Base-by-base conservation (phyloP, 1,140 invertebrate genomes). In the Halictus rubicundus region DNA sequence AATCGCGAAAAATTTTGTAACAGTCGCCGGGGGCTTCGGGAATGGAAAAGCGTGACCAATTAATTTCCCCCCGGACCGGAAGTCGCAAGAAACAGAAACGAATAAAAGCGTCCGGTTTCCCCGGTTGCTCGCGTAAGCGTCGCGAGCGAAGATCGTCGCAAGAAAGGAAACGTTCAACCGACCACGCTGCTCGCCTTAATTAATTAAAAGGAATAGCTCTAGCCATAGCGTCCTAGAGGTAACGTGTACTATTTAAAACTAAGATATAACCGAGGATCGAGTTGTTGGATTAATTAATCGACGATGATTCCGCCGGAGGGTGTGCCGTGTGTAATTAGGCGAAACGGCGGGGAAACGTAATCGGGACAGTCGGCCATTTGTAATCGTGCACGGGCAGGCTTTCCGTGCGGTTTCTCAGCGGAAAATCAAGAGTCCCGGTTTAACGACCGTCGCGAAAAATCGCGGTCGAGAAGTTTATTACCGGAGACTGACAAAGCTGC, bases 151-250 rank as follows among this genome's bases (percentile, higher is more conserved):
- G 80, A 86, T 86, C 84, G 84, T 74, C 75, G 59, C 49, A 72
- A 19, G 42, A 42, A 70, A 76, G 52, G 59, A 54, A 68, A 85
- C 71, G 66, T 85, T 85, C 82, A 84, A 87, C 80, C 83, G 83
- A 88, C 86, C 86, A 87, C 85, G 86, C 77, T 87, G 81, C 83
- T 88, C 86, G 86, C 86, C 86, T 88, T 88, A 87, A 87, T 83
- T 80, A 87, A 87, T 87, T 87, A 86, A 87, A 57, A 78, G 78
- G 71, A 84, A 84, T 87, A 87, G 81, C 70, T 78, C 76, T 86
- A 86, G 84, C 42, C 74, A 49, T 87, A 86, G 74, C 77, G 75
- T 86, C 75, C 82, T 78, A 76, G 73, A 83, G 82, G 68, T 86
- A 83, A 86, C 61, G 69, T 68, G 60, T 75, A 83, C 77, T 70